Percentiles rank a stretch among this genome's conserved stretches.
Conservation (phyloP, 2,888 invertebrate genomes). For the Drosophila longiperda region DNA sequence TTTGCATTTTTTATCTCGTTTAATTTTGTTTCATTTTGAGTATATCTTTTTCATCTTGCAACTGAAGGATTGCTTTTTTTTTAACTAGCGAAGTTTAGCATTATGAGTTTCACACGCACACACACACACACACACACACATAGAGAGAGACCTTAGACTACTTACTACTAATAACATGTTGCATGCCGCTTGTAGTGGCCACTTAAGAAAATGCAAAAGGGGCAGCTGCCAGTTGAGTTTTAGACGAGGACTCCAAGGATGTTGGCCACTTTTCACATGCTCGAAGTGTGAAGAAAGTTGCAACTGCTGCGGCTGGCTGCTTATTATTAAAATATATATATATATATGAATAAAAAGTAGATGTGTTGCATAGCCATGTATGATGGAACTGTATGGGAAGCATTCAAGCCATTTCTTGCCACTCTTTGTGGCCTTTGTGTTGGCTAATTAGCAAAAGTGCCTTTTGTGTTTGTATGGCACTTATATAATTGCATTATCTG, state of each 20-base stretch:
- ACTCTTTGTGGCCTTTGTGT: conserved; percentile 49
- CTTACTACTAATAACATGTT: conserved; percentile 44
- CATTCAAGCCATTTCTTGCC: conserved; percentile 51
- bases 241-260: conserved; percentile 26
- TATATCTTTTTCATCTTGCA: conserved; percentile 18
- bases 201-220: conserved; percentile 55
- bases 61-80: conserved; percentile 46
- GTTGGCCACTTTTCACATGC: conserved; percentile 23
- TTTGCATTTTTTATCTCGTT: conserved; percentile 28
- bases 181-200: conserved; percentile 51
- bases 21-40: conserved; percentile 24
- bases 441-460: conserved; percentile 76
- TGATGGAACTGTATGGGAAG: conserved; percentile 4
- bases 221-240: conserved; percentile 5
- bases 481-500: conserved; percentile 80
- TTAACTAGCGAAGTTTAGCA: conserved; percentile 17
- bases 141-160: conserved; percentile 8
- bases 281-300: conserved; percentile 63
- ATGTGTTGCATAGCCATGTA: not conserved
- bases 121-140: conserved; percentile 12
- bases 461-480: conserved; percentile 62
- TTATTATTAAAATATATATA: conserved; percentile 24
- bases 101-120: conserved; percentile 60
- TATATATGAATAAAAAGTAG: not conserved
- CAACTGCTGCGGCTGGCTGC: conserved; percentile 9